Base-by-base conservation (phyloP, 1,140 invertebrate species). In the Leptestheria dahalacensis region DNA sequence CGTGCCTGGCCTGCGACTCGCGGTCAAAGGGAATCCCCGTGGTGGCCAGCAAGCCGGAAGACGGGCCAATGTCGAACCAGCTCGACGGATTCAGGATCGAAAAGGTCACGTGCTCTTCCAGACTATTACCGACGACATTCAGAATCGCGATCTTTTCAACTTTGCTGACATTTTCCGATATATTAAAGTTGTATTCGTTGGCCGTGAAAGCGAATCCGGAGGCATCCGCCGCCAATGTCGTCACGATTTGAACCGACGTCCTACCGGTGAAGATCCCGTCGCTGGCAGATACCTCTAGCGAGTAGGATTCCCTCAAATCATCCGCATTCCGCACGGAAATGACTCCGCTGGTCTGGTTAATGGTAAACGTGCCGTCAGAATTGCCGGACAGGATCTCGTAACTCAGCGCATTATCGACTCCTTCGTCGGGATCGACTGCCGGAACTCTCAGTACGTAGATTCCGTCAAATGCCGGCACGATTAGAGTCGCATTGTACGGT, bases 101-200 rank as follows among this genome's bases (percentile, higher is more conserved):
- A 71, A 93, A 97, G 63, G 83, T 76, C 0, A 96, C 73, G 70
- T 95, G 88, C 70, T 96, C 90, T 70, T 92, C 88, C 21, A 95
- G 74, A 11, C 79, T 79, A 65, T 81, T 86, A 3, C 91, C 91
- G 3, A 91, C 72, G 10, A 94, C 88, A 71, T 88, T 90, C 0
- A 95, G 81, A 1, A 94, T 83, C 47, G 82, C 80, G 1, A 96
- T 80, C 1, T 82, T 86, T 3, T 80, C 74, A 20, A 69, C 70
- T 4, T 86, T 87, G 0, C 86, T 88, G 1, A 82, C 82, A 69
- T 96, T 96, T 72, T 97, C 92, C 6, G 82, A 68, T 0, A 92
- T 81, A 0, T 79, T 79, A 20, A 84, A 88, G 65, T 82, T 82
- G 70, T 94, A 95, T 9, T 83, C 75, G 1, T 80, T 72, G 66